Evolutionary conservation across 2,797 vertebrate species (phyloP), one percentile per base, ranked within the genome.

Genomic region (Cirrhinus molitorella): DNA sequence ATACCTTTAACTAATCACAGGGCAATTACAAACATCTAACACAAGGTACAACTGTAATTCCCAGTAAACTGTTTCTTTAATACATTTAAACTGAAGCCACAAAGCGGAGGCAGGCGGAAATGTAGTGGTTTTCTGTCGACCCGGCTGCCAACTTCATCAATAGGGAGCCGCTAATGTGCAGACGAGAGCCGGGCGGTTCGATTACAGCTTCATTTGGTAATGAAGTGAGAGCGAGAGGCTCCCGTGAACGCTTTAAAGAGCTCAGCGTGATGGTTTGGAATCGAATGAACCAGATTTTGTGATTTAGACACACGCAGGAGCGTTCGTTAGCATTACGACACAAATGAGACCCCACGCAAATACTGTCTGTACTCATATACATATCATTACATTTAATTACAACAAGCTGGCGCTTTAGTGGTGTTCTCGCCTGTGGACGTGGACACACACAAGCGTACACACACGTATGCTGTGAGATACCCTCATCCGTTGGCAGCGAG

Each of bases 121-220:
- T 73, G 79, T 25, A 63, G 40, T 3, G 8, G 37, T 80, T 75
- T 78, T 79, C 78, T 61, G 31, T 53, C 40, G 9, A 28, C 70
- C 71, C 47, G 57, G n/a, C 53, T 53, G 85, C 63, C 80, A 85
- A 66, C 73, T 78, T 45, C 57, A 67, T 83, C 71, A 80, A 86
- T 83, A 74, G 80, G 34, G 81, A 61, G 49, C 81, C 67, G 80
- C 67, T 85, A 81, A 79, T 75, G 84, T 85, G 67, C 88, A 78
- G 75, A 16, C 75, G 84, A 84, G 88, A 91, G 83, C 89, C 88
- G 71, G 83, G 87, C 88, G 67, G 89, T 91, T 94, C 88, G 89
- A 89, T 93, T 93, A 91, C 83, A 84, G 73, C 93, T 94, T 93
- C 94, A 95, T 94, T 95, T 93, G 89, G 93, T 94, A 95, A 95